Conservation (phyloP, 2,113 vertebrate genomes). For the Nicator chloris region DNA sequence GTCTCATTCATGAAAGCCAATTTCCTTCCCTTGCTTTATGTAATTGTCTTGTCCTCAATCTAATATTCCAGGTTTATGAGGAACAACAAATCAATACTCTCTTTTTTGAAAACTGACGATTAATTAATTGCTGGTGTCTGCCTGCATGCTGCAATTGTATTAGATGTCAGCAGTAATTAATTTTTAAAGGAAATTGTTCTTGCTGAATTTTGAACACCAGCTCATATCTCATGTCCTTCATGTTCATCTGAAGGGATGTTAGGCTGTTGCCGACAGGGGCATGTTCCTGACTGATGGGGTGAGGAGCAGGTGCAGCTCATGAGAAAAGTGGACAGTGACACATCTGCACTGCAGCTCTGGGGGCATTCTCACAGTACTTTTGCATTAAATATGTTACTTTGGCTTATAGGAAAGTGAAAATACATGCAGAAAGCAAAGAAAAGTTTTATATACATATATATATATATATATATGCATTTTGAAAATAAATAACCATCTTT, state of each 20-base stretch:
- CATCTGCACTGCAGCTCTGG: not conserved
- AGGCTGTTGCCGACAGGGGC: not conserved
- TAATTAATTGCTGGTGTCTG: conserved; percentile 46
- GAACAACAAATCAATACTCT: conserved; percentile 58
- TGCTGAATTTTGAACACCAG: not conserved
- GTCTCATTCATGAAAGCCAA: not conserved
- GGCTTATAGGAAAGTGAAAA: not conserved
- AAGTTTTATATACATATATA: too few species aligned
- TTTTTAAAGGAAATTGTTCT: conserved; percentile 43
- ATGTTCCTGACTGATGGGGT: not conserved
- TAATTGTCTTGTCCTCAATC: conserved; percentile 15
- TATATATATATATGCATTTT: not conserved
- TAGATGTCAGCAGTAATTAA: conserved; percentile 48
- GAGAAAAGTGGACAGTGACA: not conserved
- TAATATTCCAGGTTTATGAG: conserved; percentile 47
- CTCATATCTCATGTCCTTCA: not conserved
- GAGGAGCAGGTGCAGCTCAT: not conserved
- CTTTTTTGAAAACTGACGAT: conserved; percentile 13
- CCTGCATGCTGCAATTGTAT: not conserved
- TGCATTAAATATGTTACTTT: not conserved
- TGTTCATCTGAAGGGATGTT: not conserved
- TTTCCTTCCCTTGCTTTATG: conserved; percentile 25
- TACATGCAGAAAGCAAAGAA: not conserved
- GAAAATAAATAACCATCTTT: not conserved
- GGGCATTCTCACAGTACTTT: not conserved